These are phyloP conservation scores for Lepus townsendii DNA, from an alignment of 2,797 vertebrate species.

Conservation along the genomic window DNA sequence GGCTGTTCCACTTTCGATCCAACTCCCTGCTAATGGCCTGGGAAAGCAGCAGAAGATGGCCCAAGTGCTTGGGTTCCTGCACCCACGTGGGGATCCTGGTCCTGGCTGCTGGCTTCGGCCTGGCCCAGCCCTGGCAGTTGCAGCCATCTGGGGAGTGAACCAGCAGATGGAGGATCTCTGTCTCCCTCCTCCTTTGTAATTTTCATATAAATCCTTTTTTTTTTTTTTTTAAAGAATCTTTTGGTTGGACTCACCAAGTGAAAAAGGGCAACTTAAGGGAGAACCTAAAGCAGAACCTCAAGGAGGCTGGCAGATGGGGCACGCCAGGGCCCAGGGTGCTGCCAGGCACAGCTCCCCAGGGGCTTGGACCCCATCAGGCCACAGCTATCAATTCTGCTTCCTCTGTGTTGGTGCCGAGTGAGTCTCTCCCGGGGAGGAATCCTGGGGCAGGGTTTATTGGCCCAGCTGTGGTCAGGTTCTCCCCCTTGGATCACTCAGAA, in stretches of 20 bases:
- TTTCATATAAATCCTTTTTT: too few relatives aligned
- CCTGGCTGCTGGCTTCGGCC: too few relatives aligned
- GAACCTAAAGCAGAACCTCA: not conserved
- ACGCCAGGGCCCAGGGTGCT: not conserved
- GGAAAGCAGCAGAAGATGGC: too few relatives aligned
- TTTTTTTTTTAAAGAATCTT: too few relatives aligned
- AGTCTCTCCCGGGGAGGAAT: not conserved
- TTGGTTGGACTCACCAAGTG: not conserved
- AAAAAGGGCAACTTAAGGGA: not conserved
- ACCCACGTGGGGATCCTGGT: too few relatives aligned
- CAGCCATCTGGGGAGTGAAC: too few relatives aligned
- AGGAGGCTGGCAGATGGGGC: not conserved
- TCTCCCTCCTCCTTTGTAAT: too few relatives aligned
- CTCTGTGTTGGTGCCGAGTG: not conserved
- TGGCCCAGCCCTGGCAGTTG: too few relatives aligned
- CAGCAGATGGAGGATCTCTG: too few relatives aligned
- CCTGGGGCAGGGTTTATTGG: not conserved
- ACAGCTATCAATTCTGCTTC: not conserved
- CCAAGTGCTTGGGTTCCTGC: too few relatives aligned
- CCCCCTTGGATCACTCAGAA: not conserved
- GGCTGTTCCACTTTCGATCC: too few relatives aligned
- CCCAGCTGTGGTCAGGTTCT: not conserved
- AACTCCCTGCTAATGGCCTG: too few relatives aligned
- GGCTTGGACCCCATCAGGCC: not conserved
- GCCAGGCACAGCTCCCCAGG: not conserved